These are phyloP conservation scores for Plebejus anna DNA, from an alignment of 2,888 invertebrate species.

Conservation along the genomic window DNA sequence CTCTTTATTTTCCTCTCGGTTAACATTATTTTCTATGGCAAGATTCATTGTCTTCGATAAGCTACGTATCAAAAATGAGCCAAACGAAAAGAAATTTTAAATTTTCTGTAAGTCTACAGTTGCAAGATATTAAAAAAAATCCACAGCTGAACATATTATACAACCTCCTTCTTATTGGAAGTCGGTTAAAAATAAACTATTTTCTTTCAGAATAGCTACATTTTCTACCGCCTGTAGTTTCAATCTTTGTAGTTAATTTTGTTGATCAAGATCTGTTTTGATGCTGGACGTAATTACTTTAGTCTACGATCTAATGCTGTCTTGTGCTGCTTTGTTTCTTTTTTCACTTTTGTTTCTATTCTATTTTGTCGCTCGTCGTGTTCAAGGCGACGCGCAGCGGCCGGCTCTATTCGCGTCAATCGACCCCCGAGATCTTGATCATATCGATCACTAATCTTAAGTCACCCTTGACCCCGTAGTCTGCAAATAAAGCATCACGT, in stretches of 20 bases:
- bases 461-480: neutral
- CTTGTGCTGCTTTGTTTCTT: neutral
- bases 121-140: neutral
- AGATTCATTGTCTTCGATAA: neutral
- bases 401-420: neutral
- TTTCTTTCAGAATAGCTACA: neutral
- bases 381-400: neutral
- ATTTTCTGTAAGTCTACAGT: neutral
- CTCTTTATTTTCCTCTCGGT: neutral
- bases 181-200: neutral
- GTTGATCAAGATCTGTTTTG: neutral
- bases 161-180: too few species aligned
- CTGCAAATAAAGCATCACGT: neutral
- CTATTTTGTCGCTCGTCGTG: neutral
- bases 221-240: neutral
- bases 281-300: neutral
- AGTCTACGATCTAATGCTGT: neutral
- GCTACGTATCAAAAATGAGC: neutral
- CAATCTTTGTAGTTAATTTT: neutral
- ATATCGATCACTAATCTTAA: slow-evolving; percentile 12
- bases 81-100: neutral
- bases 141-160: too few species aligned
- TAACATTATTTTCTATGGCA: neutral
- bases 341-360: neutral
- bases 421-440: neutral